Conservation (phyloP, 2,888 invertebrate species). For the Pterostichus madidus region DNA sequence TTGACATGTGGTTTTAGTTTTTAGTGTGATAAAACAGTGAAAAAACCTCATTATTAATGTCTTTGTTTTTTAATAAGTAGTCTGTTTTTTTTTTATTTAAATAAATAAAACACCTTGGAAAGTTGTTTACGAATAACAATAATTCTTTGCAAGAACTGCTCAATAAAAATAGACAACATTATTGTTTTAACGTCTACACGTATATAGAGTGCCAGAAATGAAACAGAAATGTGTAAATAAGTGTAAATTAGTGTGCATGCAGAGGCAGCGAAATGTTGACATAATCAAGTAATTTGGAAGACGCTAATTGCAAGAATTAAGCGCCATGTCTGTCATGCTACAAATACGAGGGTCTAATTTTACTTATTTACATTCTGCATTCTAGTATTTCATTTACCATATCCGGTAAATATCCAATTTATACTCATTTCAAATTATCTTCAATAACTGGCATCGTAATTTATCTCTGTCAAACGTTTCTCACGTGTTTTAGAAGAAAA, state of each 20-base stretch:
- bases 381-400: background rate
- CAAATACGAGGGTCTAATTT: background rate
- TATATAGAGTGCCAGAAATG: background rate
- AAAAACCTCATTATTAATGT: background rate
- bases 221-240: conserved; percentile 40
- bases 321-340: conserved; percentile 15
- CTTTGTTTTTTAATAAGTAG: no score
- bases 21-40: background rate
- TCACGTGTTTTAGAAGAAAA: no score
- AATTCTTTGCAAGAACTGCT: background rate
- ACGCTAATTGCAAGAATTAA: conserved; percentile 47
- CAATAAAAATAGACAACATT: background rate
- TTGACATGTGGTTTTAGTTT: conserved; percentile 33
- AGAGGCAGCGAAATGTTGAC: conserved; percentile 7
- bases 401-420: background rate
- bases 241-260: conserved; percentile 38
- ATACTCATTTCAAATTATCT: background rate
- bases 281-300: conserved; percentile 43
- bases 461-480: no score
- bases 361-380: background rate
- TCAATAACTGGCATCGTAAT: no score
- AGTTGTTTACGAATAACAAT: background rate
- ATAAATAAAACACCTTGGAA: conserved; percentile 1
- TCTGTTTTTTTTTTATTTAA: conserved; percentile 1
- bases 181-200: background rate